Percentiles rank a stretch among this genome's conserved stretches.
Evolutionary conservation across 2,888 invertebrate genomes (phyloP).

Genomic region (Tinea pellionella): DNA sequence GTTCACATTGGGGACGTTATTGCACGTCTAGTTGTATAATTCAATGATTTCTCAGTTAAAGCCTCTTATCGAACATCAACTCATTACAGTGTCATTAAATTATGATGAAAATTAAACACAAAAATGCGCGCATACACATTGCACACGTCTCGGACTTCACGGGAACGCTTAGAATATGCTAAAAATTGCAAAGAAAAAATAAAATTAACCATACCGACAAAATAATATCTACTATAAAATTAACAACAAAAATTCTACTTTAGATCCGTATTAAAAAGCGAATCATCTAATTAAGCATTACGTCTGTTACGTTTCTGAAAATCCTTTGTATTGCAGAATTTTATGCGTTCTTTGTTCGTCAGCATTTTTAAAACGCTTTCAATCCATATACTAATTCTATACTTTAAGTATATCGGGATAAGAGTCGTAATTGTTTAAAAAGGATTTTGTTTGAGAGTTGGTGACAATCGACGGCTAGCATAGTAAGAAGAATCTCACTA

Average conservation of each 20-base stretch:
- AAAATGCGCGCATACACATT: too few relatives aligned
- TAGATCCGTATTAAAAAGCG: slow-evolving; percentile 14
- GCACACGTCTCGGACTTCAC: too few relatives aligned
- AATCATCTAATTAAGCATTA: slow-evolving; percentile 62
- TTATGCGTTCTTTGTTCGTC: slow-evolving; percentile 57
- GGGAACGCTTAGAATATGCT: too few relatives aligned
- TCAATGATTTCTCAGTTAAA: too few relatives aligned
- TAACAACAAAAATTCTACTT: background rate
- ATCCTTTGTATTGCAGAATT: slow-evolving; percentile 61
- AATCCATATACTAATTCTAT: slow-evolving; percentile 22
- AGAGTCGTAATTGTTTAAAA: slow-evolving; percentile 20
- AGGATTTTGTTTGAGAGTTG: slow-evolving; percentile 16
- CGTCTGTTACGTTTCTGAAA: slow-evolving; percentile 38
- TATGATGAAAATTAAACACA: too few relatives aligned
- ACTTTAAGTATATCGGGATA: slow-evolving; percentile 26
- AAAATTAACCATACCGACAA: too few relatives aligned
- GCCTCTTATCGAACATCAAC: too few relatives aligned
- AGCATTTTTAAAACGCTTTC: slow-evolving; percentile 34
- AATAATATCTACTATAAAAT: too few relatives aligned
- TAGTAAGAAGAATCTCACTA: slow-evolving; percentile 47
- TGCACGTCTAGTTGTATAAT: too few relatives aligned
- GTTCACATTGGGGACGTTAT: too few relatives aligned
- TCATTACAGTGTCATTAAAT: too few relatives aligned
- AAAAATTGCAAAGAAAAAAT: too few relatives aligned
- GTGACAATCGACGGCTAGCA: slow-evolving; percentile 50